A percentile compares a stretch with the other conserved stretches of the same genome.
phyloP scores from a whole-genome alignment of 2,797 vertebrate species.

The Thaleichthys pacificus region DNA sequence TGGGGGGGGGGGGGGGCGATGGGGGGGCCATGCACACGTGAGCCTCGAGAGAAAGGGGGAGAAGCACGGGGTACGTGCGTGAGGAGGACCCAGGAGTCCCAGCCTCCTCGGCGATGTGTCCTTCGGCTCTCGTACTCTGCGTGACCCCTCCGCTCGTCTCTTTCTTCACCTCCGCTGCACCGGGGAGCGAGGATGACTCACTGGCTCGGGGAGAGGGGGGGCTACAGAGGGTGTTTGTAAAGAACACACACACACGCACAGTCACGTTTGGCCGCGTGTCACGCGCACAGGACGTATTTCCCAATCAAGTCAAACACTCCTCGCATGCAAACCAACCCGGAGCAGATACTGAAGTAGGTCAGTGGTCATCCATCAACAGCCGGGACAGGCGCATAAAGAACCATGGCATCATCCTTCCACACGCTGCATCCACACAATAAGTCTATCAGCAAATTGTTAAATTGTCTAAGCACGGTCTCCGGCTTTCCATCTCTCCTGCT shows the following conservation, averaged over 20 bases:
- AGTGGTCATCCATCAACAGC: neutral
- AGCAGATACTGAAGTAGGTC: neutral
- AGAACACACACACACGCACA: neutral
- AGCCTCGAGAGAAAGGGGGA: no score
- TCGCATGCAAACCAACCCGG: neutral
- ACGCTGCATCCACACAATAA: neutral
- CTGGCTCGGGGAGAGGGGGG: conserved; percentile 46
- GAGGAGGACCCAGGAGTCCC: no score
- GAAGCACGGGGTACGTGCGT: no score
- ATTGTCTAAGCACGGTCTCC: neutral
- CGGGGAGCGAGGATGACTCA: conserved; percentile 64
- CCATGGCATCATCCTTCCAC: conserved; percentile 23
- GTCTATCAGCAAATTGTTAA: neutral
- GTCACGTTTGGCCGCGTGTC: no score
- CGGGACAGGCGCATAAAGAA: conserved; percentile 13
- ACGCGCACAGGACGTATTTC: no score
- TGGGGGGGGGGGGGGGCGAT: no score
- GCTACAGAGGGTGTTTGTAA: conserved; percentile 5
- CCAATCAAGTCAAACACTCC: no score
- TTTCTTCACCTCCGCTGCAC: conserved; percentile 3
- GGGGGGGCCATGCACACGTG: no score
- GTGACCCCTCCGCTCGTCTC: conserved; percentile 10
- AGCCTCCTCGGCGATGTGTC: neutral
- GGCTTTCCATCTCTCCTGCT: neutral
- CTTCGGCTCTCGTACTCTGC: neutral